Base-by-base conservation (phyloP, 2,113 vertebrate genomes). In the Gadus chalcogrammus region DNA sequence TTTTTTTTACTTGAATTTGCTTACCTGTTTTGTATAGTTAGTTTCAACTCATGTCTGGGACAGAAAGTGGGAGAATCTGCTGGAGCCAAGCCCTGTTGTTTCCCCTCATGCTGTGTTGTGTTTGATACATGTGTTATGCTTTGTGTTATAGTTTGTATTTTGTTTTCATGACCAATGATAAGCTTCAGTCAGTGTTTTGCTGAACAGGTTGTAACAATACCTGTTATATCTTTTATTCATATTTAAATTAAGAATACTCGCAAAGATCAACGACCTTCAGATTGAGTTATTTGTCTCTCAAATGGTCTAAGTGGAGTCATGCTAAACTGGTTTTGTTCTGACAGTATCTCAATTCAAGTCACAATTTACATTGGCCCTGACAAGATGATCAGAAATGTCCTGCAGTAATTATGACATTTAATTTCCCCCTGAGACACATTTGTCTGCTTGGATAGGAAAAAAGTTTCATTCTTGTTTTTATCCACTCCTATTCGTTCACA, bases 1-100 rank as follows among this genome's bases (percentile, higher is more conserved):
- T 70, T 68, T 70, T 70, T 79, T 58, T 77, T 83, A 89, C 84
- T 87, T 86, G 79, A 88, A 88, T 60, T 62, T 20, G 52, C 68
- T 78, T 22, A 66, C 61, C 68, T 69, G 74, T 67, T 52, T 63
- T 60, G 56, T 65, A 61, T 61, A 58, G 48, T 72, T 77, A 62
- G 71, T 28, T 70, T 63, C 38, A 53, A 61, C 42, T 11, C 28
- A 28, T 13, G 17, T 27, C 28, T 53, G 12, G 22, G 62, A 16
- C 18, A 28, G 35, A 53, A 42, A 18, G 15, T 20, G 4, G 59
- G 65, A 60, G 6, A 61, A 63, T 13, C 70, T 15, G 13, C 18
- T 20, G 18, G 64, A 62, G 6, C 48, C 5, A 58, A 69, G 9
- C 64, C n/a, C 20, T 63, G 48, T 71, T 67, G 3, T 65, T 61